Evolutionary conservation across 2,888 invertebrate genomes (phyloP), one percentile per base, ranked within the genome.

Genomic region (Erebia aethiops): DNA sequence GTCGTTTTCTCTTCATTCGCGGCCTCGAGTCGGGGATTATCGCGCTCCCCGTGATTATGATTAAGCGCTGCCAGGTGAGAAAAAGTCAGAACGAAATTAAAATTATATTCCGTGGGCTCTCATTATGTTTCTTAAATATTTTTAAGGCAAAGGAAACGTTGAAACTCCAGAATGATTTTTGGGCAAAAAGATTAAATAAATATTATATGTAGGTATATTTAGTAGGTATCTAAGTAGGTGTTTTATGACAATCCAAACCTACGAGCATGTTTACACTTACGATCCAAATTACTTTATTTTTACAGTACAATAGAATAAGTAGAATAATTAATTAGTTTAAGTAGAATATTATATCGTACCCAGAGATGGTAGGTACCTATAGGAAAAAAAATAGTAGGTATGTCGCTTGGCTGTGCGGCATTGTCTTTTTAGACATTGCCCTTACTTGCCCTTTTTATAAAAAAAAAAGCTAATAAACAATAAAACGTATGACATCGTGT

Each of bases 1-100:
- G 86, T 85, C 87, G 84, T 86, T 87, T 85, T 84, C 82, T 82
- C 85, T 84, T 84, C 84, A 84, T 87, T 83, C 81, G 77, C 75
- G 77, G 78, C 58, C 74, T 79, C 77, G 76, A 80, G 80, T 78
- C 78, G 82, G 79, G 82, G 88, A 90, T 90, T 88, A 89, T 88
- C 85, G 84, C 86, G 84, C 81, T 76, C 78, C 70, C 79, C 82
- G 82, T 89, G 88, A 89, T 90, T 89, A 87, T 88, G 87, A 89
- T 87, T 86, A 87, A 88, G 83, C 82, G 84, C 80, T 77, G 81
- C 78, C 82, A 84, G 82, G 82, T 81, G 83, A 81, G 81, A 82
- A 81, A 84, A 76, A 85, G 78, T 81, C 78, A 77, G 79, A 84
- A 87, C 85, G 82, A 87, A 86, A 88, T 88, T 87, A 87, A 88